Evolutionary conservation across 2,888 invertebrate species (phyloP).

Genomic region (Priapulus caudatus): DNA sequence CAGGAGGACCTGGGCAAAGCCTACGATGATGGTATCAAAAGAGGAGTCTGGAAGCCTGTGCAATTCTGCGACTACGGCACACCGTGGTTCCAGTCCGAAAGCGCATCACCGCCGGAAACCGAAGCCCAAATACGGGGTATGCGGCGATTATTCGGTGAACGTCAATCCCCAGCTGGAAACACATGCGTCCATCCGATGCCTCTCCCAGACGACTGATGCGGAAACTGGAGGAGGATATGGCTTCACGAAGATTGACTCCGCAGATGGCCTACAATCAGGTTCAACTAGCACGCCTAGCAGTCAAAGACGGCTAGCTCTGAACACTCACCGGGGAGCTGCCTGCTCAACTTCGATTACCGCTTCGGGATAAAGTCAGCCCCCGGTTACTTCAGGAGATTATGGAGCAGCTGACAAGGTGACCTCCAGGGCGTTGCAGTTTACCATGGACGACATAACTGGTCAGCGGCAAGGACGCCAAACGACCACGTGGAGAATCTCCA

Average conservation of each 20-base stretch:
- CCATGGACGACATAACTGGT: background rate
- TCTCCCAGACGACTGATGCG: background rate
- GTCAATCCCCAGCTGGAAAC: background rate
- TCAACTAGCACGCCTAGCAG: background rate
- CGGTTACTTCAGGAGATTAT: slow-evolving; percentile 3
- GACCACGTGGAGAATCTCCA: background rate
- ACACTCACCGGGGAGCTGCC: background rate
- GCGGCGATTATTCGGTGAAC: background rate
- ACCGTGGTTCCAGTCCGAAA: slow-evolving; percentile 7
- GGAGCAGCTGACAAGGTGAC: background rate
- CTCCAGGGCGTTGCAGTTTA: background rate
- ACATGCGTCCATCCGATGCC: background rate
- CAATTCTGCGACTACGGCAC: slow-evolving; percentile 9
- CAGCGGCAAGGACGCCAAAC: background rate
- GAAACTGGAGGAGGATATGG: slow-evolving; percentile 1
- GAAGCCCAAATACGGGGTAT: background rate
- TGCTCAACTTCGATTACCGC: no score
- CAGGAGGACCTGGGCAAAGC: slow-evolving; percentile 8
- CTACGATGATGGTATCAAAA: slow-evolving; percentile 11
- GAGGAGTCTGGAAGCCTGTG: slow-evolving; percentile 12
- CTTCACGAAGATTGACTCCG: slow-evolving; percentile 1
- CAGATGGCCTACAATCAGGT: slow-evolving; percentile 1
- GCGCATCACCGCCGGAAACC: slow-evolving; percentile 2
- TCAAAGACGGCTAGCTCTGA: background rate
- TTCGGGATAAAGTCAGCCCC: background rate